Evolutionary conservation across 2,797 vertebrate species (phyloP).

Genomic region (Staurois parvus): DNA sequence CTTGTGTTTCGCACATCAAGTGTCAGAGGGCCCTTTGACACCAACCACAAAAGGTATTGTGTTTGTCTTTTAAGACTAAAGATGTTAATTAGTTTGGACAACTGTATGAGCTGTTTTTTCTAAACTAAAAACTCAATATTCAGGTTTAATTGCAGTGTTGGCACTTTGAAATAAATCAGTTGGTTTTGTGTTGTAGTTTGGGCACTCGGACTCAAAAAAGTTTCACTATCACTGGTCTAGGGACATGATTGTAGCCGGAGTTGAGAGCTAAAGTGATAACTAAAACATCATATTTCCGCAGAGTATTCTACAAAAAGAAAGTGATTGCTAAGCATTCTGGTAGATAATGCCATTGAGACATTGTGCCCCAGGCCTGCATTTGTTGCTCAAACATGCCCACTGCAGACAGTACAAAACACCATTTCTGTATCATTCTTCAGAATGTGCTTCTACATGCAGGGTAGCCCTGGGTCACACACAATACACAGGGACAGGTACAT

Average conservation of each 20-base stretch:
- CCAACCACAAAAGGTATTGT: too few relatives aligned
- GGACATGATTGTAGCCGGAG: neutral
- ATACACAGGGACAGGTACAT: neutral
- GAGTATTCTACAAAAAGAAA: neutral
- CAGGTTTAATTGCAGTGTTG: too few relatives aligned
- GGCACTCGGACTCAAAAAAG: too few relatives aligned
- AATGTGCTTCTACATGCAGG: constrained; percentile 1
- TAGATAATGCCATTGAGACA: neutral
- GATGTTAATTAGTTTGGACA: too few relatives aligned
- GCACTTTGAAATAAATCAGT: too few relatives aligned
- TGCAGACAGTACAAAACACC: neutral
- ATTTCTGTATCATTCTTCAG: neutral
- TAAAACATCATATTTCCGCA: neutral
- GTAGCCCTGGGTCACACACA: neutral
- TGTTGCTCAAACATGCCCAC: neutral
- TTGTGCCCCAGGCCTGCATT: neutral
- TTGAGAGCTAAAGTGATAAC: neutral
- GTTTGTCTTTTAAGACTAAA: too few relatives aligned
- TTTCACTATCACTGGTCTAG: too few relatives aligned
- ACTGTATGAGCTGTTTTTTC: too few relatives aligned
- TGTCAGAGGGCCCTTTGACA: too few relatives aligned
- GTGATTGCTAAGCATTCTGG: constrained; percentile 7
- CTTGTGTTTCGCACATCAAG: too few relatives aligned
- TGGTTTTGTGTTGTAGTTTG: too few relatives aligned
- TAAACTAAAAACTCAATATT: too few relatives aligned